Evolutionary conservation across 2,888 invertebrate genomes (phyloP).

Genomic region (Ectemnius cavifrons): DNA sequence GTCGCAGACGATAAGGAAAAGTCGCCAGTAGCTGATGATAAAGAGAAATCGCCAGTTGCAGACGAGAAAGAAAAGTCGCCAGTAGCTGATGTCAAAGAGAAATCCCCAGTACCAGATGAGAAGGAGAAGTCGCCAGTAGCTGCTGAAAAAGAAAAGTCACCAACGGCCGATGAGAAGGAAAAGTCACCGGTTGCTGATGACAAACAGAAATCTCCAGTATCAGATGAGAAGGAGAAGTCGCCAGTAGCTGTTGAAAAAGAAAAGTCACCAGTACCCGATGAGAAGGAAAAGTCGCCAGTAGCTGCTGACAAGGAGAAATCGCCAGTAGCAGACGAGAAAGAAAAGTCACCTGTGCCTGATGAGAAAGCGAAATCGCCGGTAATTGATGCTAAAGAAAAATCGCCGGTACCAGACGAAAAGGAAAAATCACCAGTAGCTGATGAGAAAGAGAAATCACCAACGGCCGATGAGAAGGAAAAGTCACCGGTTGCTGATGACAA

Average conservation of each 20-base stretch:
- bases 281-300: slow-evolving; percentile 22
- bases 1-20: neutral
- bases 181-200: too few relatives aligned
- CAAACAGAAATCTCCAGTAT: too few relatives aligned
- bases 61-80: neutral
- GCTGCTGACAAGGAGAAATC: slow-evolving; percentile 17
- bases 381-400: neutral
- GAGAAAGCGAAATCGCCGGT: slow-evolving; percentile 6
- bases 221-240: too few relatives aligned
- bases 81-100: neutral
- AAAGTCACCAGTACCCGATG: too few relatives aligned
- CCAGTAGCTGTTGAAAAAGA: too few relatives aligned
- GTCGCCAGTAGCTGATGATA: slow-evolving; percentile 18
- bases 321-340: slow-evolving; percentile 2
- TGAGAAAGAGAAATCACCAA: slow-evolving; percentile 11
- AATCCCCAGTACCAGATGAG: neutral
- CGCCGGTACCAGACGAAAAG: slow-evolving; percentile 1
- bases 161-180: too few relatives aligned
- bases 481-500: slow-evolving; percentile 20
- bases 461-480: slow-evolving; percentile 41
- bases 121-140: slow-evolving; percentile 9
- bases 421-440: slow-evolving; percentile 20
- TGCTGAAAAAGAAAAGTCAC: neutral
- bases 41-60: slow-evolving; percentile 15
- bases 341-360: neutral